Evolutionary conservation across 2,797 vertebrate genomes (phyloP).

Genomic region (Channallabes apus): DNA sequence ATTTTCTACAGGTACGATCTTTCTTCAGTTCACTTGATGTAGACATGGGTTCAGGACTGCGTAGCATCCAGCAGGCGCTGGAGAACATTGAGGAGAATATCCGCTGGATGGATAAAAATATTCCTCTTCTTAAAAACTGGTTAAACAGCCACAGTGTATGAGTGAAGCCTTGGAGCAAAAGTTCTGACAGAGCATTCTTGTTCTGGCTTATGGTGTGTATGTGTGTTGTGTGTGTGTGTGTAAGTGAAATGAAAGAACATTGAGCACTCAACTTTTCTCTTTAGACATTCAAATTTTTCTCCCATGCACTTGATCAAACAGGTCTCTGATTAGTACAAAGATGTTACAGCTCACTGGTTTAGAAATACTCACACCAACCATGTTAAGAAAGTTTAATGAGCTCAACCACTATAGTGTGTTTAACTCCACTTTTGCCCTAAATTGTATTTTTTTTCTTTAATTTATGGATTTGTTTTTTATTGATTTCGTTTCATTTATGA

Average conservation of each 20-base stretch:
- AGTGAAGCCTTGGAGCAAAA: background rate
- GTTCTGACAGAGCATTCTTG: background rate
- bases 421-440: background rate
- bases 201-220: background rate
- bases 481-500: background rate
- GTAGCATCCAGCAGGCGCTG: slow-evolving; percentile 80
- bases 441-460: background rate
- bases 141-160: slow-evolving; percentile 57
- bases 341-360: too few relatives aligned
- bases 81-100: slow-evolving; percentile 88
- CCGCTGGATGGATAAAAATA: slow-evolving; percentile 82
- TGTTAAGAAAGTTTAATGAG: too few relatives aligned
- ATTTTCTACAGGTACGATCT: slow-evolving; percentile 70
- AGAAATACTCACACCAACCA: too few relatives aligned
- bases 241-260: background rate
- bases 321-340: too few relatives aligned
- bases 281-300: background rate
- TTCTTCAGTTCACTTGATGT: slow-evolving; percentile 82
- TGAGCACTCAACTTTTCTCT: background rate
- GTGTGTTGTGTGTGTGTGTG: background rate
- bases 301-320: background rate
- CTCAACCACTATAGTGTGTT: too few relatives aligned
- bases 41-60: slow-evolving; percentile 78
- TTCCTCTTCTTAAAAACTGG: slow-evolving; percentile 80
- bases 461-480: background rate